Evolutionary conservation across 2,797 vertebrate genomes (phyloP).

Genomic region (Ara ararauna): DNA sequence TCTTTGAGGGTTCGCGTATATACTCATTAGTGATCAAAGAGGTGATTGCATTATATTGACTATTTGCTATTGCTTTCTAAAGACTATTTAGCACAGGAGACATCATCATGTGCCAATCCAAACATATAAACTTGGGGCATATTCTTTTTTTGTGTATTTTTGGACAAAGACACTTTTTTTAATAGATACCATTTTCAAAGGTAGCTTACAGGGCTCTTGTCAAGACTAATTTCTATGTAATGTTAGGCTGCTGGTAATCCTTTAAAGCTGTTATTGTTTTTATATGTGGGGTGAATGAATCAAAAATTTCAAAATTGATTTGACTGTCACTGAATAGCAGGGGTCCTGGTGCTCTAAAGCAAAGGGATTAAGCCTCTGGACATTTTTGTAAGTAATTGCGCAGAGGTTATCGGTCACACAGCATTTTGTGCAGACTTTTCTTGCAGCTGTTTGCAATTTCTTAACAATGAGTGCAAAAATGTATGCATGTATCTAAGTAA

Average conservation of each 20-base stretch:
- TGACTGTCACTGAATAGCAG: not conserved
- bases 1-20: not conserved
- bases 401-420: not conserved
- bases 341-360: not conserved
- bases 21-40: not conserved
- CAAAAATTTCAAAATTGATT: not conserved
- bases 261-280: not conserved
- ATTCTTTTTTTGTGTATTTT: not conserved
- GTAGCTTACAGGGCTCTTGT: not conserved
- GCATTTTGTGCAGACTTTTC: not conserved
- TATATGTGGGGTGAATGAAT: not conserved
- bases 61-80: slow-evolving; percentile 11
- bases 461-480: not conserved
- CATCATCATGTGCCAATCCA: not conserved
- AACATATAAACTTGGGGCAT: not conserved
- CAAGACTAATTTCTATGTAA: not conserved
- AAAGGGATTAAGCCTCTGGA: not conserved
- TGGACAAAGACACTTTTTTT: not conserved
- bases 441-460: not conserved
- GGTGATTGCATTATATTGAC: not conserved
- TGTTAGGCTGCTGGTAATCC: not conserved
- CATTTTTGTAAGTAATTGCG: not conserved
- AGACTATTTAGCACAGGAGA: not conserved
- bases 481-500: not conserved
- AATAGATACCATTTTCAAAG: slow-evolving; percentile 18